Base-by-base conservation (phyloP, 2,888 invertebrate species). In the Toxonevra muliebris region DNA sequence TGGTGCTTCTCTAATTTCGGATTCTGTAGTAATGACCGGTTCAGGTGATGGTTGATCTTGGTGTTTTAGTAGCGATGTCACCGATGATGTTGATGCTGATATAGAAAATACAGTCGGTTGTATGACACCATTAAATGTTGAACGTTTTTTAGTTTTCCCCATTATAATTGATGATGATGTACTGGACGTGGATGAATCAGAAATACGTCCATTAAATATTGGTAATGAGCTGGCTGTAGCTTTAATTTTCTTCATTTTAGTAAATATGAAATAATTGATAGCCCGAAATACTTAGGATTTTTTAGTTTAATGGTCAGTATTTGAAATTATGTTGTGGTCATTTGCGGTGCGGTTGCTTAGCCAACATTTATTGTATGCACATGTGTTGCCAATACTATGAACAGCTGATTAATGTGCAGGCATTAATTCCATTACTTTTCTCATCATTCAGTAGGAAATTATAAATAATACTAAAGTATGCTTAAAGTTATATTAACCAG, bases 141-240 rank as follows among this genome's bases (percentile, higher is more conserved):
- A 73, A 71, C 58, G 75, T 59, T 73, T 74, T 53, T 69, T 72
- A 50, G 66, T 69, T 57, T 69, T 74, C 69, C 30, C 11, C 42
- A 71, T 69, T 68, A 76, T 71, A 69, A 64, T 67, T 68, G 69
- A 71, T 3, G 81, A 82, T 11, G 77, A 76, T 11, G 77, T 76
- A 59, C 81, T 80, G 65, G 81, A 75, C 11, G 79, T 77, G 15
- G 79, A 81, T 9, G 82, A 77, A 64, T 82, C 82, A 5, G 81
- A 78, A 17, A 82, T 80, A 54, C 83, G 79, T 42, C 82, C 79
- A 75, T 83, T 83, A 60, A 84, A 83, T 45, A 84, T 75, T 15
- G 84, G 82, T 60, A 84, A 75, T n/a, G 84, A 84, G 67, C 78
- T 80, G 1, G 84, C 79, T 71, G 82, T 82, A 17, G 76, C 78